Evolutionary conservation across 2,797 vertebrate genomes (phyloP).

Genomic region (Denticeps clupeoides): DNA sequence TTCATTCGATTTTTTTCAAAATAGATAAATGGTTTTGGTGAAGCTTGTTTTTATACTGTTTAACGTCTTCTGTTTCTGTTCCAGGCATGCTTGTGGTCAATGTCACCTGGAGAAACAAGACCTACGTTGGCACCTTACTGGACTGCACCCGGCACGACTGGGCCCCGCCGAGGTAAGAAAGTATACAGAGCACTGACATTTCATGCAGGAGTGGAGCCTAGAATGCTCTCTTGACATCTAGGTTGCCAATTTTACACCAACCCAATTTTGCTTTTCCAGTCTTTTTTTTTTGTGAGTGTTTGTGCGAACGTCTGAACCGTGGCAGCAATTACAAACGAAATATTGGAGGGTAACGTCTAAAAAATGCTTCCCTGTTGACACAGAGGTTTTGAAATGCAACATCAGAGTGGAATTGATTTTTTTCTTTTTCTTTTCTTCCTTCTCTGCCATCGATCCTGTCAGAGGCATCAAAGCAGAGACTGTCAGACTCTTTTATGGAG

Average conservation of each 20-base stretch:
- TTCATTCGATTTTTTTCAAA: too few relatives aligned
- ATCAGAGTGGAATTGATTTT: constrained; percentile 25
- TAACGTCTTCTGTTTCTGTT: too few relatives aligned
- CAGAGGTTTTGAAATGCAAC: constrained; percentile 24
- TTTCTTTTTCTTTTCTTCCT: constrained; percentile 8
- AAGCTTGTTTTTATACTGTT: too few relatives aligned
- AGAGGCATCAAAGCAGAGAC: constrained; percentile 6
- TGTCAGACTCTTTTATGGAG: constrained; percentile 12
- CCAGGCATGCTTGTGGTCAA: constrained; percentile 98
- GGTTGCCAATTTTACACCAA: too few relatives aligned
- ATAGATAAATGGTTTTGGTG: too few relatives aligned
- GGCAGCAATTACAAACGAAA: constrained; percentile 8
- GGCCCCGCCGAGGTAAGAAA: constrained; percentile 95
- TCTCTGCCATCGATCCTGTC: constrained; percentile 17
- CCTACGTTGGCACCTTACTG: constrained; percentile 89
- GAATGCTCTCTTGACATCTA: too few relatives aligned
- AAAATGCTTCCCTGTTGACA: constrained; percentile 8
- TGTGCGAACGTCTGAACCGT: too few relatives aligned
- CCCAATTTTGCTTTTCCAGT: too few relatives aligned
- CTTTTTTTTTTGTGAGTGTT: too few relatives aligned
- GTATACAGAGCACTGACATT: too few relatives aligned
- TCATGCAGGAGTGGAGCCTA: too few relatives aligned
- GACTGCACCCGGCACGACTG: constrained; percentile 97
- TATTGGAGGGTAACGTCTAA: constrained; percentile 8
- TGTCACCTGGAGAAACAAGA: constrained; percentile 98